Evolutionary conservation across 2,888 invertebrate species (phyloP).

Genomic region (Thyatira batis): DNA sequence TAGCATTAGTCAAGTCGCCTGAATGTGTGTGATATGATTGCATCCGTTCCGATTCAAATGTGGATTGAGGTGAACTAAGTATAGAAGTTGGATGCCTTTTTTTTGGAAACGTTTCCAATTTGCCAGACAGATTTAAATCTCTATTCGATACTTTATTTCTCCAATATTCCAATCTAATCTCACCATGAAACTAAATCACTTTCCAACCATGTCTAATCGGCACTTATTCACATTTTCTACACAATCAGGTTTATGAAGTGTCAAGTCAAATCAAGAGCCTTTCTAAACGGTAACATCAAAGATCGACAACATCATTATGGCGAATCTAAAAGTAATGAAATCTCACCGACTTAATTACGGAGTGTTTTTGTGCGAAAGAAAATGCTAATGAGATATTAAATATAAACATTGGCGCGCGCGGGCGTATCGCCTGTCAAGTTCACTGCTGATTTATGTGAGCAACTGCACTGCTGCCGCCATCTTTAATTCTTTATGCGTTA

Average conservation of each 20-base stretch:
- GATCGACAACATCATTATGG: neutral
- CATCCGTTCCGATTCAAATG: neutral
- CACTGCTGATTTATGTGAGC: conserved; percentile 57
- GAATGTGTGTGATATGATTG: neutral
- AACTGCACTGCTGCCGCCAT: conserved; percentile 39
- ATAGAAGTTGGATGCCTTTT: too few relatives aligned
- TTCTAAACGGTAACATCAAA: conserved; percentile 1
- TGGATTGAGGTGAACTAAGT: neutral
- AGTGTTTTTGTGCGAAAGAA: neutral
- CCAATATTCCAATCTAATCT: neutral
- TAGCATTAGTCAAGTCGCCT: neutral
- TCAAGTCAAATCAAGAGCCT: neutral
- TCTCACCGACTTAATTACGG: conserved; percentile 1
- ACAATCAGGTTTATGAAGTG: neutral
- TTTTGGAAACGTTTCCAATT: neutral
- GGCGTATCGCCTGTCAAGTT: conserved; percentile 54
- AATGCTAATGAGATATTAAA: neutral
- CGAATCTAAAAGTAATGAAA: conserved; percentile 1
- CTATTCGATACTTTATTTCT: too few relatives aligned
- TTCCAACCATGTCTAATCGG: neutral
- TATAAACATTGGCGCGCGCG: conserved; percentile 4
- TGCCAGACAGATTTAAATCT: too few relatives aligned
- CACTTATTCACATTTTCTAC: neutral
- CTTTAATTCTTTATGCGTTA: conserved; percentile 55
- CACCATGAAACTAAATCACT: neutral